Percentiles rank a stretch among this genome's conserved stretches.
Conservation (phyloP, 2,797 vertebrate genomes). For the Holocentrus rufus region DNA sequence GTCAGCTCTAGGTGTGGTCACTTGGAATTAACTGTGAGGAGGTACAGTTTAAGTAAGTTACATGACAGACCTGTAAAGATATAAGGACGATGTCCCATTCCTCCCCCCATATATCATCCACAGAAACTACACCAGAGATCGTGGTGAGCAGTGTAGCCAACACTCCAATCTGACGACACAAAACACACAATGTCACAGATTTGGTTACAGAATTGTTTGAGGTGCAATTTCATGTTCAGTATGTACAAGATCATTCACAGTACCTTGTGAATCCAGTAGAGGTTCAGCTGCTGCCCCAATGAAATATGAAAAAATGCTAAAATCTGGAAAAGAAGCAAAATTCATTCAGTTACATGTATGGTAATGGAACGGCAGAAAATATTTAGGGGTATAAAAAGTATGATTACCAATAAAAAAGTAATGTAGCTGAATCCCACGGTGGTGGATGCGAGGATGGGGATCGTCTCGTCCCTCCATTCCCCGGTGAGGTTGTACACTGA, state of each 20-base stretch:
- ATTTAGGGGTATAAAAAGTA: background rate
- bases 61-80: conserved; percentile 88
- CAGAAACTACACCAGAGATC: conserved; percentile 87
- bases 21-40: too few relatives aligned
- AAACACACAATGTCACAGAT: background rate
- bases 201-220: background rate
- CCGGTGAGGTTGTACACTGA: conserved; percentile 93
- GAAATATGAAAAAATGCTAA: conserved; percentile 84
- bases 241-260: background rate
- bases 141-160: conserved; percentile 85
- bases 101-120: conserved; percentile 91
- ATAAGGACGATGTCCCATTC: conserved; percentile 94
- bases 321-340: conserved; percentile 66
- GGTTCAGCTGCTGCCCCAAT: conserved; percentile 84
- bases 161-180: conserved; percentile 85
- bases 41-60: too few relatives aligned
- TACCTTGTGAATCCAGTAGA: conserved; percentile 87
- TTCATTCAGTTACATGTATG: background rate
- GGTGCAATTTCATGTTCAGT: background rate
- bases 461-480: conserved; percentile 93
- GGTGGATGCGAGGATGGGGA: conserved; percentile 89
- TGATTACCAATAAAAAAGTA: conserved; percentile 87
- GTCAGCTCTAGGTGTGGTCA: background rate
- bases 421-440: conserved; percentile 90
- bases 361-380: background rate